These are phyloP conservation scores for Heliothis subflexa DNA, from an alignment of 1,140 invertebrate species.

Conservation along the genomic window DNA sequence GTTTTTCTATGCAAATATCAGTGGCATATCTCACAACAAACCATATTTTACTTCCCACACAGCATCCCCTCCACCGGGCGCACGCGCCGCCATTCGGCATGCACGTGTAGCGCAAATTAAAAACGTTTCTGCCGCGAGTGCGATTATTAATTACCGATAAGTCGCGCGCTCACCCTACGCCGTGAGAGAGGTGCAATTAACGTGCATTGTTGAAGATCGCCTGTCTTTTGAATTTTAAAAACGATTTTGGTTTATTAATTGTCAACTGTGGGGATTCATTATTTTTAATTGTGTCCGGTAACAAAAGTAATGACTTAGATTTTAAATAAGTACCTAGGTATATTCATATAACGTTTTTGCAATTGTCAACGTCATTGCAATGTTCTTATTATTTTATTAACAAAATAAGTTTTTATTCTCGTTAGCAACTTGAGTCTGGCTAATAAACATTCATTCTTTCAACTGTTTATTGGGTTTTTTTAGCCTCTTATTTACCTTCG, in stretches of 20 bases:
- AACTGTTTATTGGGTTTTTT: too few species aligned
- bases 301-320: too few species aligned
- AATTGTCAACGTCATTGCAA: too few species aligned
- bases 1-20: background rate
- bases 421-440: too few species aligned
- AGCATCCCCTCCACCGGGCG: constrained; percentile 37
- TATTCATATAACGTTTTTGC: too few species aligned
- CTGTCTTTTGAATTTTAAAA: constrained; percentile 24
- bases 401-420: too few species aligned
- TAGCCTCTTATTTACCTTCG: too few species aligned
- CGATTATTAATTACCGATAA: constrained; percentile 68
- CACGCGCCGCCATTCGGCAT: constrained; percentile 71
- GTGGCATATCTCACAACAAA: constrained; percentile 28
- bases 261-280: background rate
- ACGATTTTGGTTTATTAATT: background rate
- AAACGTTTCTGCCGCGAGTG: constrained; percentile 66
- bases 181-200: constrained; percentile 67
- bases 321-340: too few species aligned
- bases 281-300: too few species aligned
- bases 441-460: too few species aligned
- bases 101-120: constrained; percentile 80
- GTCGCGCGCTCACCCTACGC: constrained; percentile 57
- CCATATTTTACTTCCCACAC: constrained; percentile 41
- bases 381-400: too few species aligned
- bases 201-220: constrained; percentile 50